phyloP scores from a whole-genome alignment of 2,113 vertebrate genomes.

The Apaloderma vittatum region DNA sequence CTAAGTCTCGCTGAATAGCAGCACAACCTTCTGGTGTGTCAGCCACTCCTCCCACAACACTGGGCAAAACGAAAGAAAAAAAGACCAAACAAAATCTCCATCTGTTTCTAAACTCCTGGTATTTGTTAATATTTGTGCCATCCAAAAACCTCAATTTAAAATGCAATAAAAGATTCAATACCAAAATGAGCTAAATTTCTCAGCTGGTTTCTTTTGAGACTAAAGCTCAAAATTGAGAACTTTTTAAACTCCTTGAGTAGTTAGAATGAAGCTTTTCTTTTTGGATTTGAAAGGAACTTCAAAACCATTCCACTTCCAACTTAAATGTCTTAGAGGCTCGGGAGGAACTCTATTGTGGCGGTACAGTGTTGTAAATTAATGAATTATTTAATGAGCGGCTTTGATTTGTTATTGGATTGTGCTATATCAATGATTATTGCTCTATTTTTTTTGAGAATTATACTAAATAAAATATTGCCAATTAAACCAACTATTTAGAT shows the following conservation, averaged over 20 bases:
- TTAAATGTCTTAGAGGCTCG: constrained; percentile 11
- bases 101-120: background rate
- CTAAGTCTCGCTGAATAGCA: too few species aligned
- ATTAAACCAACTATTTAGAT: background rate
- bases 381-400: background rate
- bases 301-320: constrained; percentile 10
- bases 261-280: constrained; percentile 53
- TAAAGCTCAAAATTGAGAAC: constrained; percentile 8
- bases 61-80: background rate
- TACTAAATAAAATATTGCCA: constrained; percentile 5
- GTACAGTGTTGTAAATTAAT: background rate
- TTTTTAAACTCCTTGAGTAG: background rate
- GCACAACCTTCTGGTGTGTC: too few species aligned
- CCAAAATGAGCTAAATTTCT: constrained; percentile 29
- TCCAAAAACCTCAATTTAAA: constrained; percentile 11
- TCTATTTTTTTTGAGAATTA: background rate
- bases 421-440: background rate
- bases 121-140: background rate
- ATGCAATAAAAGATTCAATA: background rate
- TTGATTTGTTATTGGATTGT: background rate
- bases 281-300: constrained; percentile 53
- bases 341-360: background rate
- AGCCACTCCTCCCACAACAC: background rate
- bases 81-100: constrained; percentile 16
- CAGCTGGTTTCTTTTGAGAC: constrained; percentile 17